Evolutionary conservation across 2,797 vertebrate species (phyloP), one percentile per base, ranked within the genome.

Genomic region (Poeciliopsis gracilis): DNA sequence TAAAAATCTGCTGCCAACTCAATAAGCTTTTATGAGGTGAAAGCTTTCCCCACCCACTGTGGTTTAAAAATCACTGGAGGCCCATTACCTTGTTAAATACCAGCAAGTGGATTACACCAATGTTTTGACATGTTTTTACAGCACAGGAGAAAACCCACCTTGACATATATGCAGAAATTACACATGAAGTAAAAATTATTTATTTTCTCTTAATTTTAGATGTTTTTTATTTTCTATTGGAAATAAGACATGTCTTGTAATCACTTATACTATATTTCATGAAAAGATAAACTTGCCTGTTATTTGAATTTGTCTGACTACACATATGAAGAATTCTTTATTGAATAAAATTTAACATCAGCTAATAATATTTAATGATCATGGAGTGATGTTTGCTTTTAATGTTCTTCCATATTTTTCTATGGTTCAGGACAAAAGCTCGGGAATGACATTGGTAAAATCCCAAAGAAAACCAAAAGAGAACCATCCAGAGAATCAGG

Each of bases 21-120:
- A 77, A 23, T 81, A 81, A 81, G 46, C 43, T 71, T 73, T 81
- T 67, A 78, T 0, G 11, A 73, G 61, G 51, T 77, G 78, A 89
- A 89, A 73, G 20, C 75, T 80, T 57, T 86, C 47, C 28, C 78
- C 79, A 63, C 61, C 77, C 77, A 77, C 82, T 15, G 51, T 28
- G 67, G 71, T 28, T 85, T 84, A 46, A 84, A 81, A 88, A 79
- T 72, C 82, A 86, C 78, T 74, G 59, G 84, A 84, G 87, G 57
- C 81, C 80, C 57, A 83, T 87, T 73, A 79, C 28, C 67, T 81
- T 79, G 73, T 82, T 83, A 75, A 84, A 88, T 72, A 72, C 43
- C 55, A 82, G 36, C 77, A 79, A 82, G 79, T n/a, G 51, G 73
- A 85, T 86, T 78, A 79, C 57, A 76, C 61, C 49, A 69, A 76